Evolutionary conservation across 2,888 invertebrate genomes (phyloP).

Genomic region (Pegoplata infirma): DNA sequence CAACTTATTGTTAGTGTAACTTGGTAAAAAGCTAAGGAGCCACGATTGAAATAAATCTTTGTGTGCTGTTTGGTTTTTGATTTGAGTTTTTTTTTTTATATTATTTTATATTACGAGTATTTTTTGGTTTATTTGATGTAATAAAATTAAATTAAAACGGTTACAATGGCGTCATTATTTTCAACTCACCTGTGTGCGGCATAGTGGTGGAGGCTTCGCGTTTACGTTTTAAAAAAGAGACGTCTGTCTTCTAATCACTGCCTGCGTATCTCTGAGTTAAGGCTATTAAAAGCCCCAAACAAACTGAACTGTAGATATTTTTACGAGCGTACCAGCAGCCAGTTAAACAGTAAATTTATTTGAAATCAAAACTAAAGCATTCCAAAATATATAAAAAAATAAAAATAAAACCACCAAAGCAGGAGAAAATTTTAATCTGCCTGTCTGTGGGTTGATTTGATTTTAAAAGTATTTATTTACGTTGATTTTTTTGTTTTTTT

Average conservation of each 20-base stretch:
- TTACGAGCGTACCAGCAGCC: slow-evolving; percentile 38
- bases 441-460: background rate
- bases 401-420: background rate
- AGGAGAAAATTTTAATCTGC: slow-evolving; percentile 24
- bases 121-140: slow-evolving; percentile 51
- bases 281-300: slow-evolving; percentile 21
- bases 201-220: slow-evolving; percentile 44
- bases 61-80: slow-evolving; percentile 1
- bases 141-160: slow-evolving; percentile 53
- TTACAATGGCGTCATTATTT: slow-evolving; percentile 60
- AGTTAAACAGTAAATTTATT: slow-evolving; percentile 24
- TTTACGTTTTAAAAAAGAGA: slow-evolving; percentile 42
- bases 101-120: background rate
- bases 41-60: slow-evolving; percentile 37
- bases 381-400: slow-evolving; percentile 6
- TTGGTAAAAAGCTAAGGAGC: slow-evolving; percentile 16
- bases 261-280: slow-evolving; percentile 28
- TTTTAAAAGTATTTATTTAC: slow-evolving; percentile 43
- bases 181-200: slow-evolving; percentile 61
- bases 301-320: slow-evolving; percentile 24
- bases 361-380: slow-evolving; percentile 18
- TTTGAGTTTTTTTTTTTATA: slow-evolving; percentile 12
- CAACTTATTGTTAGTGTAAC: too few relatives aligned
- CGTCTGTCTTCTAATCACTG: slow-evolving; percentile 44
- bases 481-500: slow-evolving; percentile 27